Evolutionary conservation across 2,888 invertebrate genomes (phyloP).

Genomic region (Lasioglossum vierecki): DNA sequence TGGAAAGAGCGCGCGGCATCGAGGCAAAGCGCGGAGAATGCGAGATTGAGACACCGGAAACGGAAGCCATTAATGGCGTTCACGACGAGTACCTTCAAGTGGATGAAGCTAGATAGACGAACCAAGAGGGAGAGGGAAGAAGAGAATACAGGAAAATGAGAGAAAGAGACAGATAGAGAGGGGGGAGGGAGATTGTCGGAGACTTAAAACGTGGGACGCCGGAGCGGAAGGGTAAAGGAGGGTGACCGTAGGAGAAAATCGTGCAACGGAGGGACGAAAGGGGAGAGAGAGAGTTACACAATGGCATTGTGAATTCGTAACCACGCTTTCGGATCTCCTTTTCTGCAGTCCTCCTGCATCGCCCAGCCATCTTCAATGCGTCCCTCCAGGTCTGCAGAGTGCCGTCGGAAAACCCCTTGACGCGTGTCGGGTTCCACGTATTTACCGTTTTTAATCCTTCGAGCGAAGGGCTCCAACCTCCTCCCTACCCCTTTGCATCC

Average conservation of each 20-base stretch:
- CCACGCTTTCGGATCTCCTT: slow-evolving; percentile 53
- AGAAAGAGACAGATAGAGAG: slow-evolving; percentile 4
- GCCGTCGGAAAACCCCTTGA: slow-evolving; percentile 45
- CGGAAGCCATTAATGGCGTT: slow-evolving; percentile 79
- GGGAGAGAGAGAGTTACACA: slow-evolving; percentile 69
- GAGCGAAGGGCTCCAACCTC: neutral
- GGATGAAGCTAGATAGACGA: slow-evolving; percentile 54
- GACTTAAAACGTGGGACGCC: slow-evolving; percentile 3
- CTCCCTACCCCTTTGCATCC: neutral
- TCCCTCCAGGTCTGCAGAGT: slow-evolving; percentile 25
- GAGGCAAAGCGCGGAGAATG: slow-evolving; percentile 62
- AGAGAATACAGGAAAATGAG: neutral
- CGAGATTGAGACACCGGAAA: slow-evolving; percentile 79
- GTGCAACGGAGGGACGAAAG: slow-evolving; percentile 35
- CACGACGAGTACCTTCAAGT: slow-evolving; percentile 64
- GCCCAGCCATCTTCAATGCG: slow-evolving; percentile 40
- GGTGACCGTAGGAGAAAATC: slow-evolving; percentile 26
- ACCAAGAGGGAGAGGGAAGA: slow-evolving; percentile 4
- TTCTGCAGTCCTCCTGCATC: slow-evolving; percentile 46
- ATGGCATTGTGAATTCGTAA: slow-evolving; percentile 76
- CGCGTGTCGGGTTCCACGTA: slow-evolving; percentile 60
- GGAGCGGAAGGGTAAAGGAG: neutral
- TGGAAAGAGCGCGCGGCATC: slow-evolving; percentile 38
- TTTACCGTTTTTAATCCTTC: slow-evolving; percentile 63
- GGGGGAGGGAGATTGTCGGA: neutral